phyloP scores from a whole-genome alignment of 2,888 invertebrate species.

The Chironomus tentans region DNA sequence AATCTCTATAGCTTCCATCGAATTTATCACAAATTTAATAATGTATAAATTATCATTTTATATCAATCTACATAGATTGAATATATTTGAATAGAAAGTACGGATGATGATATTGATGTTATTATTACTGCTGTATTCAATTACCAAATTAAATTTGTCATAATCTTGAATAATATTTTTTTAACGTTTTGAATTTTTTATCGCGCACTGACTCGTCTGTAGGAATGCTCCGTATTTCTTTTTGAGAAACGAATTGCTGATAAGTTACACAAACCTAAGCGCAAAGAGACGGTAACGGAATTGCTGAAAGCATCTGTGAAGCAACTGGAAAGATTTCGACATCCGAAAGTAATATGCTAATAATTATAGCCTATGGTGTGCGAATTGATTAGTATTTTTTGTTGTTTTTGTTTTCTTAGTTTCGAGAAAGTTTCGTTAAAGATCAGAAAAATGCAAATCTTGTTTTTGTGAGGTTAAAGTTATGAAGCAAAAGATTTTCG shows the following conservation, averaged over 20 bases:
- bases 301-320: conserved; percentile 69
- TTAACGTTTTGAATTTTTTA: not conserved
- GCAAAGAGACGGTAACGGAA: conserved; percentile 87
- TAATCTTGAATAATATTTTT: not conserved
- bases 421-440: not conserved
- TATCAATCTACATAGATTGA: no score
- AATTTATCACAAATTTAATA: no score
- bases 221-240: conserved; percentile 90
- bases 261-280: conserved; percentile 83
- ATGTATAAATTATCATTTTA: no score
- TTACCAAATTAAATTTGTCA: not conserved
- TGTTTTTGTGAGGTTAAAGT: no score
- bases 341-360: conserved; percentile 56
- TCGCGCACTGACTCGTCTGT: conserved; percentile 30
- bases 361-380: conserved; percentile 43
- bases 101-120: no score
- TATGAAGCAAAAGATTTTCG: no score
- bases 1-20: no score
- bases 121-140: not conserved
- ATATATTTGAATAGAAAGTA: no score
- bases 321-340: conserved; percentile 71
- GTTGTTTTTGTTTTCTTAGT: no score
- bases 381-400: not conserved
- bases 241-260: conserved; percentile 90
- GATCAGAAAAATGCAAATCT: no score